Conservation (phyloP, 2,888 invertebrate genomes). For the Oscheius sp. region DNA sequence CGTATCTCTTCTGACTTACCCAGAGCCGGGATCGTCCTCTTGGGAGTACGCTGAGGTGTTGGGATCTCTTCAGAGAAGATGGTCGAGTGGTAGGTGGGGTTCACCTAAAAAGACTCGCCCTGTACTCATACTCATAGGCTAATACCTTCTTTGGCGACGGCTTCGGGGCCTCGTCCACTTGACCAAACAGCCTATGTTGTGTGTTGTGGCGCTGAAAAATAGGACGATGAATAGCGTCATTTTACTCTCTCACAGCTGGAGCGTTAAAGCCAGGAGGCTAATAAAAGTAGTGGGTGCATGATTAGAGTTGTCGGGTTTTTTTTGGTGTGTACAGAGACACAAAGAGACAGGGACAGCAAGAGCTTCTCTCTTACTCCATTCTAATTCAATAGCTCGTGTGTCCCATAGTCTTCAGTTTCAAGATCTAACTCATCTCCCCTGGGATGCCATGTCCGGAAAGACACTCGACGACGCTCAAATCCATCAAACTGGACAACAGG, state of each 20-base stretch:
- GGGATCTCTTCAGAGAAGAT: slow-evolving; percentile 64
- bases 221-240: not conserved
- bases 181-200: slow-evolving; percentile 68
- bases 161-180: slow-evolving; percentile 46
- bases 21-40: slow-evolving; percentile 65
- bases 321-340: not conserved
- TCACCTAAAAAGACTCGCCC: slow-evolving; percentile 39
- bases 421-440: not conserved
- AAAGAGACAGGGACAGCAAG: not conserved
- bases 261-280: not conserved
- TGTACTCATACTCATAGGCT: not conserved
- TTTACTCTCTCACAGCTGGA: not conserved
- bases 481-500: not conserved
- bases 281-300: not conserved
- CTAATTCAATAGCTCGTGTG: not conserved
- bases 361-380: not conserved
- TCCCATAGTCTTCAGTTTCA: not conserved
- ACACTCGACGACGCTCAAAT: slow-evolving; percentile 4
- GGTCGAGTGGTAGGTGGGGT: slow-evolving; percentile 67
- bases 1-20: slow-evolving; percentile 48
- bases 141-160: slow-evolving; percentile 61
- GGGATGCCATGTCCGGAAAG: not conserved
- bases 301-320: not conserved
- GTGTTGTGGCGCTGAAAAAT: slow-evolving; percentile 66
- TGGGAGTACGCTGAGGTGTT: slow-evolving; percentile 68